Conservation (phyloP, 2,113 vertebrate species). For the sheep (Ovis aries) region ARS-UI_Ramb_v3.0 NC_056065.1:45075001-45075500, state of each 20-base stretch:
- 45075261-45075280: rapidly evolving
- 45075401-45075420: rapidly evolving
- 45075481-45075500: constrained; percentile 99
- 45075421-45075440: constrained; percentile 89
- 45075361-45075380: rapidly evolving
- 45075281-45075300: rapidly evolving
- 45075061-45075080: neutral
- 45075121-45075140: neutral
- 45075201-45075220: neutral
- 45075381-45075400: rapidly evolving
- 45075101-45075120: rapidly evolving
- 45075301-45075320: neutral
- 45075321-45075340: rapidly evolving
- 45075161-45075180: neutral
- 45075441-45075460: constrained; percentile 97
- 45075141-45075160: neutral
- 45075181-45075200: rapidly evolving
- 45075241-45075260: neutral
- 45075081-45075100: neutral
- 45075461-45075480: constrained; percentile 97
- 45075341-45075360: neutral
- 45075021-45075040: neutral
- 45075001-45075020: too few species aligned
- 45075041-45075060: rapidly evolving
- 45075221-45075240: neutral